These are phyloP conservation scores for Eupeodes luniger DNA, from an alignment of 2,888 invertebrate species.

Conservation along the genomic window DNA sequence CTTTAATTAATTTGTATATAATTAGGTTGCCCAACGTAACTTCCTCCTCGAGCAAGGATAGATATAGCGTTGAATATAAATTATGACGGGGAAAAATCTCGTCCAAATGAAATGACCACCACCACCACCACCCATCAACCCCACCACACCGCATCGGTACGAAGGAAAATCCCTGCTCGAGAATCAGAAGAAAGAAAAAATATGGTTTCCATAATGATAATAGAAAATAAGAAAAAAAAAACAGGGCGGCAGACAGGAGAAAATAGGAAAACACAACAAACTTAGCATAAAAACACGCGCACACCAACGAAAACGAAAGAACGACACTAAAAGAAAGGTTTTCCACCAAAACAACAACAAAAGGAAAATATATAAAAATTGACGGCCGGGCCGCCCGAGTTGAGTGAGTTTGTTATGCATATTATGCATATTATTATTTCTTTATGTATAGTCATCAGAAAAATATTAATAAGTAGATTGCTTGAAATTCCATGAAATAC, in stretches of 20 bases:
- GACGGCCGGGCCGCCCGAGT: conserved; percentile 56
- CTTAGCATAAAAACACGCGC: conserved; percentile 26
- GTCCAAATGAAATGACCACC: not conserved
- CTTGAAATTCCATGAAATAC: no score
- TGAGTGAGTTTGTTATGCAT: no score
- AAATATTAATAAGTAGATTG: no score
- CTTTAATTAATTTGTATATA: conserved; percentile 68
- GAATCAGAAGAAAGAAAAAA: conserved; percentile 5
- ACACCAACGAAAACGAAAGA: conserved; percentile 8
- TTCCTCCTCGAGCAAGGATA: conserved; percentile 35
- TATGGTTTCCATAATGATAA: conserved; percentile 40
- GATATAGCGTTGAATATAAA: not conserved
- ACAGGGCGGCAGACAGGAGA: conserved; percentile 13
- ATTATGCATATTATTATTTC: no score
- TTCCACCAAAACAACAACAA: conserved; percentile 51
- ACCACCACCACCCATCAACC: not conserved
- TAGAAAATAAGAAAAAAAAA: conserved; percentile 9
- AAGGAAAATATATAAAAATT: conserved; percentile 41
- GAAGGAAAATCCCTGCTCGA: conserved; percentile 39
- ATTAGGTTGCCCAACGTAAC: conserved; percentile 59
- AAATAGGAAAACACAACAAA: conserved; percentile 34
- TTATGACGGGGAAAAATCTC: conserved; percentile 24
- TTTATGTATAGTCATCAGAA: no score
- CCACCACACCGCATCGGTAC: not conserved
- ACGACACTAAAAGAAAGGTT: not conserved